Conservation (phyloP, 2,797 vertebrate species). For the Enteromius radiatus region DNA sequence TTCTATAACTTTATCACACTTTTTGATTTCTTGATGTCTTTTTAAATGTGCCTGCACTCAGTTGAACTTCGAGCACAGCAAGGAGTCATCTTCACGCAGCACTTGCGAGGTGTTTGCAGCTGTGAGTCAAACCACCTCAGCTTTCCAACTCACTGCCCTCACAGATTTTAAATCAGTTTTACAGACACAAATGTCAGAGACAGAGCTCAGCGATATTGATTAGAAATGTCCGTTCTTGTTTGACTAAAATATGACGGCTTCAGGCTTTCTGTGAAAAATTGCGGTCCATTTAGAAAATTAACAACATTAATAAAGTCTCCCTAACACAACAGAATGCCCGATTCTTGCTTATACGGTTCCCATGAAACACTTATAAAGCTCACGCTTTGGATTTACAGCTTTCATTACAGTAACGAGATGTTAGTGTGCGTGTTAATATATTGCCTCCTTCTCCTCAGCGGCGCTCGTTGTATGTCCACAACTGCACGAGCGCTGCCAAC, state of each 20-base stretch:
- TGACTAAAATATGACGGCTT: slow-evolving; percentile 53
- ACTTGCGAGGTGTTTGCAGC: not conserved
- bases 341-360: slow-evolving; percentile 47
- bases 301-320: slow-evolving; percentile 45
- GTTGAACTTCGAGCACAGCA: not conserved
- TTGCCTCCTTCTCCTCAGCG: slow-evolving; percentile 10
- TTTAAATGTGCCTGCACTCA: not conserved
- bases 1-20: too few species aligned
- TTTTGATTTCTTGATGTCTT: not conserved
- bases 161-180: slow-evolving; percentile 50
- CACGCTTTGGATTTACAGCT: slow-evolving; percentile 58
- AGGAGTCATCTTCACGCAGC: not conserved
- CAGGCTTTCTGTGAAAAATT: slow-evolving; percentile 45
- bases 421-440: slow-evolving; percentile 52
- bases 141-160: slow-evolving; percentile 21
- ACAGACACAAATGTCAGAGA: slow-evolving; percentile 49
- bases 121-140: slow-evolving; percentile 30
- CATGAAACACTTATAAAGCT: slow-evolving; percentile 56
- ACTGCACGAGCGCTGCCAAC: slow-evolving; percentile 33
- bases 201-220: slow-evolving; percentile 38
- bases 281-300: slow-evolving; percentile 62
- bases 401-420: slow-evolving; percentile 64
- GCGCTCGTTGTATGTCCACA: slow-evolving; percentile 10
- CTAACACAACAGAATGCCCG: slow-evolving; percentile 24
- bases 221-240: slow-evolving; percentile 27